A percentile compares a stretch with the other conserved stretches of the same genome.
phyloP scores from a whole-genome alignment of 2,113 vertebrate genomes.

The Anolis sagrei region DNA sequence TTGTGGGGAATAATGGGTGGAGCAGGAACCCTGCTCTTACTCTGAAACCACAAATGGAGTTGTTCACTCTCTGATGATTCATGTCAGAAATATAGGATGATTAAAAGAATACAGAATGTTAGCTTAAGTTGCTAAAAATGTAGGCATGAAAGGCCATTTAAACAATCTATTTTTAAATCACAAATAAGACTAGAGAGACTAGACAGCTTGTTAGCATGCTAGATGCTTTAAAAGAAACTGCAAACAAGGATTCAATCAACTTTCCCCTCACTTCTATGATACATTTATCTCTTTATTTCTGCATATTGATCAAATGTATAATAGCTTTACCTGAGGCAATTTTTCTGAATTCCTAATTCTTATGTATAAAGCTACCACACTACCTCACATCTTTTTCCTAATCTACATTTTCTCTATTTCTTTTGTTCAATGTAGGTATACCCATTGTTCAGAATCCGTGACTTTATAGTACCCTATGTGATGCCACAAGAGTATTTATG shows the following conservation, averaged over 20 bases:
- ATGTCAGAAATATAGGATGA: slow-evolving; percentile 1
- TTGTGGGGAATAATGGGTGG: not conserved
- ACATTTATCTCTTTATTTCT: not conserved
- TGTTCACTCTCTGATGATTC: slow-evolving; percentile 1
- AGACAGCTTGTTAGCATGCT: too few species aligned
- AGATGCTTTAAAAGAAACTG: not conserved
- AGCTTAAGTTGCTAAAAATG: slow-evolving; percentile 13
- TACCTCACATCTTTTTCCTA: too few species aligned
- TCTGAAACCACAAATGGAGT: slow-evolving; percentile 29
- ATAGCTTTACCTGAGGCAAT: not conserved
- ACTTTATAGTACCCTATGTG: not conserved
- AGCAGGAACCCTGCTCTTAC: not conserved
- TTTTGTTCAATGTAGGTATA: not conserved
- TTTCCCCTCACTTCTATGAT: not conserved
- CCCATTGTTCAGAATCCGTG: not conserved
- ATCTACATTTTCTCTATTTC: not conserved
- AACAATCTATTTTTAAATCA: not conserved
- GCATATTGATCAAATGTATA: not conserved
- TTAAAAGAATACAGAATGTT: not conserved
- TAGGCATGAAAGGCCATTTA: not conserved
- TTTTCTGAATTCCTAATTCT: not conserved
- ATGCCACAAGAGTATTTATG: not conserved
- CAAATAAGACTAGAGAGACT: not conserved
- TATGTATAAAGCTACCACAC: not conserved
- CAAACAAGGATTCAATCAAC: not conserved